phyloP scores from a whole-genome alignment of 2,113 vertebrate genomes.

The Notothenia coriiceps region DNA sequence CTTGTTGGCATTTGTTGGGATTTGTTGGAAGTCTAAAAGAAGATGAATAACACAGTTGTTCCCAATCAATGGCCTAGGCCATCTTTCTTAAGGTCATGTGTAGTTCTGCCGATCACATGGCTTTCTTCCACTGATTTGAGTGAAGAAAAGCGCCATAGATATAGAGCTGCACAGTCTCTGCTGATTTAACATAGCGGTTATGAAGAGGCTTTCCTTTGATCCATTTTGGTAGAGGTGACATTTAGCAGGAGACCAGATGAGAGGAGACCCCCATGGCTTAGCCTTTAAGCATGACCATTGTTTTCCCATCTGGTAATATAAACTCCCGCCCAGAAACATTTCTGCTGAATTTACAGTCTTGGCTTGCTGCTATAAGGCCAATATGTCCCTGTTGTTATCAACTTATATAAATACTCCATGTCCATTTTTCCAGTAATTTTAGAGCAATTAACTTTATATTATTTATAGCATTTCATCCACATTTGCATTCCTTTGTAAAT shows the following conservation, averaged over 20 bases:
- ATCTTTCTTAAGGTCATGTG: conserved; percentile 28
- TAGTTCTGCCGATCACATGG: conserved; percentile 38
- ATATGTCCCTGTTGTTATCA: not conserved
- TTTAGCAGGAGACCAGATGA: conserved; percentile 78
- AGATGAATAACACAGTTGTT: conserved; percentile 54
- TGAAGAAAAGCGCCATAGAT: conserved; percentile 24
- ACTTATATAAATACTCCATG: not conserved
- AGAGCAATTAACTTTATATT: not conserved
- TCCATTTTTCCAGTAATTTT: not conserved
- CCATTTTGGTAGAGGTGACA: conserved; percentile 78
- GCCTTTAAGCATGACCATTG: conserved; percentile 74
- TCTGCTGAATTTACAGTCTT: conserved; percentile 55
- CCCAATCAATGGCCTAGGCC: not conserved
- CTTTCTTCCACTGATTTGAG: not conserved
- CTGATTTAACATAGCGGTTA: conserved; percentile 16
- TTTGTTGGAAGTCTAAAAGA: conserved; percentile 1
- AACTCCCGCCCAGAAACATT: conserved; percentile 58
- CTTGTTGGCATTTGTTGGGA: not conserved
- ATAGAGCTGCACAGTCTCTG: not conserved
- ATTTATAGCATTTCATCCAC: not conserved
- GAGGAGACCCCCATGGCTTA: conserved; percentile 64
- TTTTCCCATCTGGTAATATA: conserved; percentile 77
- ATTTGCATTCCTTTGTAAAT: not conserved
- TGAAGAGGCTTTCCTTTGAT: conserved; percentile 55
- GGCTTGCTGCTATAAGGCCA: not conserved